phyloP scores from a whole-genome alignment of 2,888 invertebrate genomes.

The Cataglyphis rosenhaueri region DNA sequence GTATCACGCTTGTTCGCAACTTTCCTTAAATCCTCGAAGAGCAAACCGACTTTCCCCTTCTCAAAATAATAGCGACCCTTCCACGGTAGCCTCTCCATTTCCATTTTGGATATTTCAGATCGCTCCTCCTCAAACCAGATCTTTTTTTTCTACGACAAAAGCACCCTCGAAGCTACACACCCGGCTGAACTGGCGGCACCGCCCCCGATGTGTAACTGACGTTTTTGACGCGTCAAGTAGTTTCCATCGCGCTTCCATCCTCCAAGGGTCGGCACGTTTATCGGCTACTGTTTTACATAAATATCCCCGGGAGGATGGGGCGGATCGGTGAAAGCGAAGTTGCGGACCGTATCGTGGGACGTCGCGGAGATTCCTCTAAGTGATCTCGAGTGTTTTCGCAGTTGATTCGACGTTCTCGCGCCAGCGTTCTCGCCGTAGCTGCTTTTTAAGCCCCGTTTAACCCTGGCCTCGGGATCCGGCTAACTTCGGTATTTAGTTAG shows the following conservation, averaged over 20 bases:
- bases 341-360: slow-evolving; percentile 24
- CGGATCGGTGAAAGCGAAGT: slow-evolving; percentile 30
- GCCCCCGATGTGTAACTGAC: slow-evolving; percentile 81
- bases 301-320: slow-evolving; percentile 69
- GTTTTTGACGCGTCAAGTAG: slow-evolving; percentile 84
- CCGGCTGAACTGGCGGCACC: slow-evolving; percentile 69
- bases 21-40: slow-evolving; percentile 1
- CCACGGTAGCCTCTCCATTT: slow-evolving; percentile 55
- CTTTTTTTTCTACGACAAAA: slow-evolving; percentile 56
- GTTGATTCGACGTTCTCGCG: slow-evolving; percentile 82
- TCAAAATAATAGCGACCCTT: slow-evolving; percentile 62
- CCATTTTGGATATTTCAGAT: slow-evolving; percentile 47
- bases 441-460: slow-evolving; percentile 82
- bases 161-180: slow-evolving; percentile 47
- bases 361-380: slow-evolving; percentile 79
- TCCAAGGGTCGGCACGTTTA: slow-evolving; percentile 50
- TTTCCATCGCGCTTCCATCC: slow-evolving; percentile 53
- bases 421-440: slow-evolving; percentile 63
- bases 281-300: slow-evolving; percentile 83
- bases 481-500: slow-evolving; percentile 85
- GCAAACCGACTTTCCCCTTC: slow-evolving; percentile 55
- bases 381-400: slow-evolving; percentile 83
- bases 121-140: slow-evolving; percentile 37
- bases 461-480: slow-evolving; percentile 82
- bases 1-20: slow-evolving; percentile 16